Conservation (phyloP, 2,888 invertebrate species). For the Latrodectus elegans region DNA sequence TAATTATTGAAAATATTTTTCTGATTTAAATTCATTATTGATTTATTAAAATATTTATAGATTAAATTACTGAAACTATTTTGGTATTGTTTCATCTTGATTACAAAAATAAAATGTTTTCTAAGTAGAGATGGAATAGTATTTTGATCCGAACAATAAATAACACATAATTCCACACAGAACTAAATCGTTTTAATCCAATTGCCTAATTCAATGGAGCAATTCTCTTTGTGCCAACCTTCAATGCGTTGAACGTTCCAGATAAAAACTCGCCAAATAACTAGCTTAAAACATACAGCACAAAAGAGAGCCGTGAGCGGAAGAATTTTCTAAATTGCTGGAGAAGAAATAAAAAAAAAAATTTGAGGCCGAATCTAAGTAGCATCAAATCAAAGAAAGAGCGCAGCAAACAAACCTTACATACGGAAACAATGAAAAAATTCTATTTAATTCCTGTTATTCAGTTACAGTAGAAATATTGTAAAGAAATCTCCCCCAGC, state of each 20-base stretch:
- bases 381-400: slow-evolving; percentile 27
- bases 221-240: neutral
- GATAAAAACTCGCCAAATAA: slow-evolving; percentile 13
- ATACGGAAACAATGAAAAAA: slow-evolving; percentile 1
- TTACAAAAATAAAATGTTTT: too few species aligned
- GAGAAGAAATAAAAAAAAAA: neutral
- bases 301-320: neutral
- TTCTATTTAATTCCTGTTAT: slow-evolving; percentile 35
- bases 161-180: too few species aligned
- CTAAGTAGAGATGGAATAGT: too few species aligned
- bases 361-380: slow-evolving; percentile 4
- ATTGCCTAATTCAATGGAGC: neutral
- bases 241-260: neutral
- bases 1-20: too few species aligned
- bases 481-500: slow-evolving; percentile 14
- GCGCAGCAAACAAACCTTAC: neutral
- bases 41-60: too few species aligned
- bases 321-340: neutral
- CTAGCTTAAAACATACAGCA: slow-evolving; percentile 5
- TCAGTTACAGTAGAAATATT: neutral
- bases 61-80: too few species aligned
- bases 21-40: too few species aligned
- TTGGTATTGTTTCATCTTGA: too few species aligned
- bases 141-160: too few species aligned
- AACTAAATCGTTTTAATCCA: too few species aligned